Evolutionary conservation across 2,113 vertebrate genomes (phyloP).

Genomic region (Emydocephalus ijimae): DNA sequence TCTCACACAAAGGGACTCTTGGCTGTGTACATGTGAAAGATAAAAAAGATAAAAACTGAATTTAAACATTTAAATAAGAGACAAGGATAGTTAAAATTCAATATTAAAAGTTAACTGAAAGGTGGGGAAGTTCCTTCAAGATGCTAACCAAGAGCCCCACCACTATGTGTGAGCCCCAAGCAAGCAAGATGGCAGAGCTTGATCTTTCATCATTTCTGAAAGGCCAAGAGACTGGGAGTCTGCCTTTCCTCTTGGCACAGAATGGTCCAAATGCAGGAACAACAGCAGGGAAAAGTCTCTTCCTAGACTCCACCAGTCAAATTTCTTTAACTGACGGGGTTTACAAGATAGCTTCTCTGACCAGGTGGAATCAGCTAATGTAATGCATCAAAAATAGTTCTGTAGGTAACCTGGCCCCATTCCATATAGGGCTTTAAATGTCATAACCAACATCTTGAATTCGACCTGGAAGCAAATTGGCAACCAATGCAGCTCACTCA

Average conservation of each 20-base stretch:
- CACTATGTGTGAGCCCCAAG: not conserved
- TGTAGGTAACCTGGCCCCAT: not conserved
- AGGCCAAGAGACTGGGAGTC: not conserved
- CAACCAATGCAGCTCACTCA: too few species aligned
- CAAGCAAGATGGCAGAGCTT: not conserved
- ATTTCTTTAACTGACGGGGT: not conserved
- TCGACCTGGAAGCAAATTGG: not conserved
- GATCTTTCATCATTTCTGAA: not conserved
- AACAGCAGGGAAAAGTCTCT: not conserved
- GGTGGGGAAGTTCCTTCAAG: not conserved
- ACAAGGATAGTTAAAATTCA: not conserved
- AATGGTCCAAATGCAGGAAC: not conserved
- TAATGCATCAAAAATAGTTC: not conserved
- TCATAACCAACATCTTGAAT: not conserved
- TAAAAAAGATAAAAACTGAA: not conserved
- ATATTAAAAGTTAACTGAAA: not conserved
- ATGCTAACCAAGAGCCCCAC: not conserved
- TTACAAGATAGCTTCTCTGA: not conserved
- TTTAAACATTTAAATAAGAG: not conserved
- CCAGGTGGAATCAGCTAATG: not conserved
- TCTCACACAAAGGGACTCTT: not conserved
- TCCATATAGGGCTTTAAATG: not conserved
- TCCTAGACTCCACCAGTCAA: not conserved
- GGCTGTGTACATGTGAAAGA: not conserved
- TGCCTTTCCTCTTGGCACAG: not conserved